Evolutionary conservation across 2,888 invertebrate species (phyloP), one percentile per base, ranked within the genome.

Genomic region (Aromia moschata): DNA sequence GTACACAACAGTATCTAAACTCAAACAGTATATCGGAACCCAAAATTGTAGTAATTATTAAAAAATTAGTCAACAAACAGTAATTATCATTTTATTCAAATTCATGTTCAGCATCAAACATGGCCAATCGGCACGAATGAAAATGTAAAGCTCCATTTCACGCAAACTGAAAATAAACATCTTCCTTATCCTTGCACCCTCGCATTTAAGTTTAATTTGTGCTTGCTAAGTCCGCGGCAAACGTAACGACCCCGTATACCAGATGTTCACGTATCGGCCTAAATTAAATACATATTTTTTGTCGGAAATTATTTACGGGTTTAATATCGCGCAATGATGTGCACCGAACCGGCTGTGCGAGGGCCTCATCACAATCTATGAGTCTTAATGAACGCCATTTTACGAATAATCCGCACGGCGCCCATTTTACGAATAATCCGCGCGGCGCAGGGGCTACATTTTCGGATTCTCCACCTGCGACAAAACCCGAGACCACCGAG

Each of bases 281-380:
- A 61, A 58, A 64, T 61, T 59, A 59, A 64, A 61, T 57, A 59
- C 59, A 61, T 64, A 64, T 64, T 64, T 64, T 61, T 64, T 57
- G 54, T 17, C 47, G 25, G 49, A 31, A 49, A 59, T 63, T 61
- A 64, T 61, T 61, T 61, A 64, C 59, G 56, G 56, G 17, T 57
- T 54, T 51, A 59, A 64, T 64, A 57, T 59, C 52, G 44, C 40
- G 43, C 33, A 25, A 40, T 30, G 57, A 52, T 52, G 41, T 25
- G 40, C 16, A 15, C 51, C n/a, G 41, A 51, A 37, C 51, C 51
- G 38, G 51, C 30, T 51, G 44, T n/a, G 44, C 20, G 36, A n/a
- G 25, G 9, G 51, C 44, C 30, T 30, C 51, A 57, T 57, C 56
- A 44, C 43, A 57, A 44, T 57, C 51, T 51, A 57, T 52, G 41